These are phyloP conservation scores for Leucosticte australis DNA, from an alignment of 2,113 vertebrate genomes.

Conservation along the genomic window DNA sequence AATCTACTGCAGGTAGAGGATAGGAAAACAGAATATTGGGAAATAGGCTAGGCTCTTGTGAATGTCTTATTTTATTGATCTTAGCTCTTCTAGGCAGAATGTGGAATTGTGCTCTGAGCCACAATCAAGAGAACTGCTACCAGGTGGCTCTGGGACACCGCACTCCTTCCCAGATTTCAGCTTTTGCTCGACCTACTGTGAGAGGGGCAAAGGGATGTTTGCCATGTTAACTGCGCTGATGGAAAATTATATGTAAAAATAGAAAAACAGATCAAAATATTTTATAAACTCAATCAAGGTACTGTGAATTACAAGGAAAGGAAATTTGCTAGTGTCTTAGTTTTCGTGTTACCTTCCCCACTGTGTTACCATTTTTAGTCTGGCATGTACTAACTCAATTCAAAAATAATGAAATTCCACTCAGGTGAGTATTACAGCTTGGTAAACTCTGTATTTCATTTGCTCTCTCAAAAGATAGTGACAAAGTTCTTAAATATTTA, in stretches of 20 bases:
- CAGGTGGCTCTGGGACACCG: rapidly evolving
- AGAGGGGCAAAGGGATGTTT: not conserved
- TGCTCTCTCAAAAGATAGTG: not conserved
- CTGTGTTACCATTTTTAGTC: not conserved
- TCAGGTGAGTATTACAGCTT: not conserved
- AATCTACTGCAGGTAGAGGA: not conserved
- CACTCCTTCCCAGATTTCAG: not conserved
- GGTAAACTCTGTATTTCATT: not conserved
- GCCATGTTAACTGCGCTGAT: not conserved
- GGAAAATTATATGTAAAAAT: not conserved
- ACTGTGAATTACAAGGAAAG: not conserved
- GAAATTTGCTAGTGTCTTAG: not conserved
- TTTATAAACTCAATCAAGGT: not conserved
- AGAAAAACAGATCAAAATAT: not conserved
- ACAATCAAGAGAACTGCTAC: not conserved
- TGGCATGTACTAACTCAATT: not conserved
- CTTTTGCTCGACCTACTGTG: not conserved
- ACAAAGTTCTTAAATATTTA: not conserved
- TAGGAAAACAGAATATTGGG: not conserved
- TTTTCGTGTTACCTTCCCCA: not conserved
- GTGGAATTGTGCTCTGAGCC: not conserved
- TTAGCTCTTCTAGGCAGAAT: not conserved
- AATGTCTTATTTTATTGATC: not conserved
- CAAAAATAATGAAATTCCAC: not conserved
- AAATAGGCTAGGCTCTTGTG: not conserved